Evolutionary conservation across 2,797 vertebrate genomes (phyloP).

Genomic region (Liparis tanakae): DNA sequence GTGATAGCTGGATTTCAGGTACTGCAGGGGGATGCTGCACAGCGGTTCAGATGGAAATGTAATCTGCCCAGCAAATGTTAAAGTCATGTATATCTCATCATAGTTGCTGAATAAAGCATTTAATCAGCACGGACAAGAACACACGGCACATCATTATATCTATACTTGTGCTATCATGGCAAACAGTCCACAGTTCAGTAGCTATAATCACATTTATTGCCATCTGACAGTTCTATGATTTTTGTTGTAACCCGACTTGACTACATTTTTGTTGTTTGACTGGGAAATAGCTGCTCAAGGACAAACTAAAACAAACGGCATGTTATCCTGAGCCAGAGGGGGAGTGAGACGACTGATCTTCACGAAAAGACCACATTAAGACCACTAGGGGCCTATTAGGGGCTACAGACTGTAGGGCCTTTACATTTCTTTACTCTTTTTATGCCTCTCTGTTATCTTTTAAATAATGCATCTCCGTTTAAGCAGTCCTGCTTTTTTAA

Average conservation of each 20-base stretch:
- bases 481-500: slow-evolving; percentile 64
- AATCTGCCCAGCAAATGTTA: slow-evolving; percentile 41
- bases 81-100: slow-evolving; percentile 47
- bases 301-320: slow-evolving; percentile 71
- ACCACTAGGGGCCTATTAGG: slow-evolving; percentile 82
- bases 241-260: slow-evolving; percentile 60
- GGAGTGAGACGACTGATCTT: slow-evolving; percentile 59
- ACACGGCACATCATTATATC: slow-evolving; percentile 7
- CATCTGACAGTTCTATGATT: slow-evolving; percentile 65
- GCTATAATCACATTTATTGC: slow-evolving; percentile 53
- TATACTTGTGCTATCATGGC: slow-evolving; percentile 18
- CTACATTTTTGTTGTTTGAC: slow-evolving; percentile 78
- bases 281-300: slow-evolving; percentile 70
- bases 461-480: slow-evolving; percentile 81
- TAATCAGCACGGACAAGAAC: slow-evolving; percentile 7
- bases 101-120: slow-evolving; percentile 41
- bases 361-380: slow-evolving; percentile 61
- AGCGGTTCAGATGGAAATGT: slow-evolving; percentile 16
- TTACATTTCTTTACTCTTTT: slow-evolving; percentile 77
- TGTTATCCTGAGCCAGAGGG: slow-evolving; percentile 64
- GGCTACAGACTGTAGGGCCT: slow-evolving; percentile 75
- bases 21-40: slow-evolving; percentile 9
- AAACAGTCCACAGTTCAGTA: slow-evolving; percentile 22
- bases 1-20: slow-evolving; percentile 31
- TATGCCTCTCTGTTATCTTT: slow-evolving; percentile 78